Evolutionary conservation across 1,140 invertebrate genomes (phyloP), one percentile per base, ranked within the genome.

Genomic region (Nephotettix cincticeps): DNA sequence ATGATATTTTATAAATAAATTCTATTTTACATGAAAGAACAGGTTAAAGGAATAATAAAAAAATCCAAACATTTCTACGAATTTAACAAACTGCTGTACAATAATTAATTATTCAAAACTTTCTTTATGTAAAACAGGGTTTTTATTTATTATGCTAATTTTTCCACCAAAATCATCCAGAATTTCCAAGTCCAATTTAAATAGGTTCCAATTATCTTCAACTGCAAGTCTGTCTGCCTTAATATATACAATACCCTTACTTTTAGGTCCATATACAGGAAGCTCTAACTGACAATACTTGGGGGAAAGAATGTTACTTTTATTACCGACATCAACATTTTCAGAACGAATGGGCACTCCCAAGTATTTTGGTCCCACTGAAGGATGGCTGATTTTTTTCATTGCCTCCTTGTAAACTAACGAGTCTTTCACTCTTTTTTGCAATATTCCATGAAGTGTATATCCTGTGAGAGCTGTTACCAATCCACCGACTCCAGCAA

Each of bases 401-500:
- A 61, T 61, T 4, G 56, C 25, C 27, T 61, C 56, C 25, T 61
- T 61, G n/a, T 61, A 61, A 23, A 61, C 56, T 27, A 25, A 25
- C 6, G 56, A 61, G 56, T 61, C 56, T 61, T 25, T 2, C 23
- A 61, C 56, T 11, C 56, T 25, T 13, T 61, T 61, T 25, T 61
- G 56, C 25, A 61, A 29, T 21, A 61, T 61, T 14, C 23, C 27
- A n/a, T 61, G 56, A 14, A 61, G 56, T 27, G 56, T 61, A 25
- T 61, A 61, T 6, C 56, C 56, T 25, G 56, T 61, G 9, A 61
- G 21, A 1, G 56, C 21, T 14, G 56, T 61, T 1, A 61, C 21
- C 56, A 61, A 11, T 25, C 56, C 56, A 27, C 56, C 56, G 3
- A 29, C 56, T 29, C 2, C 56, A 6, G 56, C 56, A 27, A 61